phyloP scores from a whole-genome alignment of 2,888 invertebrate genomes.

The Nephrocerus scutellatus region DNA sequence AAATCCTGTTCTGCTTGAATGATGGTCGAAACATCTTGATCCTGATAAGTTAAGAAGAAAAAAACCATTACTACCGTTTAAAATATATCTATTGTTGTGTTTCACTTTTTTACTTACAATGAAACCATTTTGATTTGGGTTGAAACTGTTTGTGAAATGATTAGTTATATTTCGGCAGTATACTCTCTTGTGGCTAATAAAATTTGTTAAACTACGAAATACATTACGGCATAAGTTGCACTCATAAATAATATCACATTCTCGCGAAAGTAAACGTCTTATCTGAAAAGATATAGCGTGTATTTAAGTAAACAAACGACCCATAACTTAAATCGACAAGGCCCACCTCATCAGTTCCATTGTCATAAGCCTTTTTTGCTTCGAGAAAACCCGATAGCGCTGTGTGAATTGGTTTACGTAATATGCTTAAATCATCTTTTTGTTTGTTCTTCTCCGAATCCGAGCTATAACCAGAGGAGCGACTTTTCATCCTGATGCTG shows the following conservation, averaged over 20 bases:
- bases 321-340: neutral
- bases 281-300: conserved; percentile 52
- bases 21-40: conserved; percentile 49
- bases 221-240: conserved; percentile 81
- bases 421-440: conserved; percentile 52
- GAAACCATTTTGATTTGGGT: conserved; percentile 48
- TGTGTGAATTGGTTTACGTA: conserved; percentile 61
- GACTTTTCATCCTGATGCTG: no score
- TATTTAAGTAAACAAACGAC: conserved; percentile 4
- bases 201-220: conserved; percentile 80
- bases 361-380: conserved; percentile 64
- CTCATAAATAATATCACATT: conserved; percentile 85
- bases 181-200: conserved; percentile 80
- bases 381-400: conserved; percentile 64
- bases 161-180: conserved; percentile 64
- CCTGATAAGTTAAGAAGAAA: conserved; percentile 34
- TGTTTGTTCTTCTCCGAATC: conserved; percentile 45
- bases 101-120: conserved; percentile 22
- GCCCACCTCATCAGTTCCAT: conserved; percentile 67
- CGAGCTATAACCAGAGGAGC: no score
- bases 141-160: conserved; percentile 47
- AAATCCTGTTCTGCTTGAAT: conserved; percentile 50
- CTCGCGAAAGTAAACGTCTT: conserved; percentile 64
- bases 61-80: neutral
- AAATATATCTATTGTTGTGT: neutral